Evolutionary conservation across 1,140 invertebrate species (phyloP).

Genomic region (Dryas iulia): DNA sequence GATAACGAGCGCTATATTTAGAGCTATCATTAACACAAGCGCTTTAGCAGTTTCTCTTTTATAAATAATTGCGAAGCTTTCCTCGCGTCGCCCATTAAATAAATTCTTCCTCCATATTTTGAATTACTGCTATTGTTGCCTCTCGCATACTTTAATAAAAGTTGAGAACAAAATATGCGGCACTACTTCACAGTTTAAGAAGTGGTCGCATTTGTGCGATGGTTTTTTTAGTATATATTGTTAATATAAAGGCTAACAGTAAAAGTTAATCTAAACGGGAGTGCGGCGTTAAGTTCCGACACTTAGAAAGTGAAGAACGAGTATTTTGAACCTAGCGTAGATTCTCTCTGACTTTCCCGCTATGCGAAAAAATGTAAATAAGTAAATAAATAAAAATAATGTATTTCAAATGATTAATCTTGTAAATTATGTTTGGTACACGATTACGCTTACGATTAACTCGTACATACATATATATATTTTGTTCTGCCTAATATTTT

Average conservation of each 20-base stretch:
- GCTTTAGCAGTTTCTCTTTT: constrained; percentile 18
- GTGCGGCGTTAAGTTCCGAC: not conserved
- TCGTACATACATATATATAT: too few species aligned
- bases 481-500: too few species aligned
- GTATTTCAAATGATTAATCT: too few species aligned
- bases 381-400: too few species aligned
- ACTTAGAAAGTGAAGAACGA: too few species aligned
- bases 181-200: not conserved
- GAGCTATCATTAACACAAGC: constrained; percentile 27
- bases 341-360: too few species aligned
- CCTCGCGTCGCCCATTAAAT: constrained; percentile 28
- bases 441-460: too few species aligned
- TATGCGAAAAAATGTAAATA: too few species aligned
- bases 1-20: constrained; percentile 19
- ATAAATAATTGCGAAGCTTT: constrained; percentile 28
- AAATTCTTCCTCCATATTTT: constrained; percentile 29
- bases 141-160: constrained; percentile 27
- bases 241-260: not conserved
- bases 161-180: constrained; percentile 14
- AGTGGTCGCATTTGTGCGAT: not conserved
- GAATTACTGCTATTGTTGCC: constrained; percentile 22
- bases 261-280: too few species aligned
- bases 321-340: too few species aligned
- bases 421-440: too few species aligned
- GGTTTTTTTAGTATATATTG: not conserved